A percentile compares a stretch with the other conserved stretches of the same genome.
Conservation (phyloP, 2,888 invertebrate genomes). For the Ormyrus nitidulus region DNA sequence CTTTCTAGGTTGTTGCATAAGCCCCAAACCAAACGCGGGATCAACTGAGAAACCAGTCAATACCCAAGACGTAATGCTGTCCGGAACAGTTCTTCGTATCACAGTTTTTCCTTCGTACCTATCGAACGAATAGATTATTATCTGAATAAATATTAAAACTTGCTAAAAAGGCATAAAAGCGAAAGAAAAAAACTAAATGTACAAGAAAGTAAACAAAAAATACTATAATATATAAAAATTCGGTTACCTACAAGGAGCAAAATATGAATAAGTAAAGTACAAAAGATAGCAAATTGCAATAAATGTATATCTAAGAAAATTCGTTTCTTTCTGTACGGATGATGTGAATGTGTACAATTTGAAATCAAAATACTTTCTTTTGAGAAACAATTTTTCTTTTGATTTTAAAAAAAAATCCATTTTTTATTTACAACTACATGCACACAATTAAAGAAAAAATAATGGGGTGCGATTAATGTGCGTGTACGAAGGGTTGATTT, state of each 20-base stretch:
- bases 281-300: background rate
- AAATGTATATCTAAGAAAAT: background rate
- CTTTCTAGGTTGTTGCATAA: constrained; percentile 82
- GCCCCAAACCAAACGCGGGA: constrained; percentile 85
- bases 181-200: background rate
- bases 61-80: constrained; percentile 90
- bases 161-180: too few species aligned
- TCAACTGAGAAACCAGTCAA: constrained; percentile 89
- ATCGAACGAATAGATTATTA: constrained; percentile 16
- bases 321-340: background rate
- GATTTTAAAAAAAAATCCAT: background rate
- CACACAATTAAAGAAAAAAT: constrained; percentile 8
- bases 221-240: constrained; percentile 9
- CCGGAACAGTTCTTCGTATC: constrained; percentile 83
- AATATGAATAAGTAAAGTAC: constrained; percentile 1
- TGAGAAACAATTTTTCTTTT: constrained; percentile 10
- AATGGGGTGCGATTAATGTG: constrained; percentile 4
- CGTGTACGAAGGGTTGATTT: constrained; percentile 18
- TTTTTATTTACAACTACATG: constrained; percentile 38
- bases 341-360: too few species aligned
- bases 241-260: background rate
- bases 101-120: constrained; percentile 79
- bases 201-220: background rate
- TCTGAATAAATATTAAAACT: too few species aligned
- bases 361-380: background rate